Percentiles rank a stretch among this genome's conserved stretches.
These are phyloP conservation scores for Drosophila willistoni DNA, from an alignment of 1,140 invertebrate genomes.

Conservation along the genomic window DNA sequence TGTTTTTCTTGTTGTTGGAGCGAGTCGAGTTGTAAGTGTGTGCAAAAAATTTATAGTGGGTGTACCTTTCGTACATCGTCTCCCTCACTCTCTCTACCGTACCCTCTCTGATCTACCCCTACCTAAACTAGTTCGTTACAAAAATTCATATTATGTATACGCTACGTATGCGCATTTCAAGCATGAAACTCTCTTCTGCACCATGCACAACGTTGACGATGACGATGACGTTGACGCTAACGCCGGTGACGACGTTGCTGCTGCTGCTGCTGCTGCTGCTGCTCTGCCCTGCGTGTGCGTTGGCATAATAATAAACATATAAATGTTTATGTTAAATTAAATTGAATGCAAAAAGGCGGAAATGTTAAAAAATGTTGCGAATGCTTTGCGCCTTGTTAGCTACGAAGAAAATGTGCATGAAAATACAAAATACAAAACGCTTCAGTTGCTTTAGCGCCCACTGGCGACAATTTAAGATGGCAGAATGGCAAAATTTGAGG, in stretches of 20 bases:
- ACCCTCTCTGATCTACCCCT: neutral
- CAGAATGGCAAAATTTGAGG: neutral
- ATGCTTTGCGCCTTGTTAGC: slow-evolving; percentile 68
- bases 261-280: slow-evolving; percentile 31
- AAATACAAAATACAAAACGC: slow-evolving; percentile 28
- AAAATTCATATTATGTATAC: slow-evolving; percentile 76
- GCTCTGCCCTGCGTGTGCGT: slow-evolving; percentile 42
- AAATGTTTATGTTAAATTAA: slow-evolving; percentile 81
- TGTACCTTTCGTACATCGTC: slow-evolving; percentile 45
- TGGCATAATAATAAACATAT: slow-evolving; percentile 75
- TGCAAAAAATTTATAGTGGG: slow-evolving; percentile 71
- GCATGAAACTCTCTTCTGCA: slow-evolving; percentile 73
- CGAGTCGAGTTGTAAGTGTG: slow-evolving; percentile 63
- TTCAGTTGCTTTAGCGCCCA: slow-evolving; percentile 37
- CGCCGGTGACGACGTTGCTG: neutral
- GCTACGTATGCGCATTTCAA: slow-evolving; percentile 75
- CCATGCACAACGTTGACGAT: slow-evolving; percentile 54
- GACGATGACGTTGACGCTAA: slow-evolving; percentile 28
- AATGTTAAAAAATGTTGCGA: slow-evolving; percentile 67
- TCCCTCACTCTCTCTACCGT: neutral
- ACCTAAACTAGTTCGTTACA: slow-evolving; percentile 40
- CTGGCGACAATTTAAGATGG: slow-evolving; percentile 56
- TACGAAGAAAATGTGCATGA: slow-evolving; percentile 22
- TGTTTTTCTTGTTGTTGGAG: slow-evolving; percentile 49
- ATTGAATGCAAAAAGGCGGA: slow-evolving; percentile 78